These are phyloP conservation scores for Himalopsyche tibetana DNA, from an alignment of 2,888 invertebrate genomes.

Conservation along the genomic window DNA sequence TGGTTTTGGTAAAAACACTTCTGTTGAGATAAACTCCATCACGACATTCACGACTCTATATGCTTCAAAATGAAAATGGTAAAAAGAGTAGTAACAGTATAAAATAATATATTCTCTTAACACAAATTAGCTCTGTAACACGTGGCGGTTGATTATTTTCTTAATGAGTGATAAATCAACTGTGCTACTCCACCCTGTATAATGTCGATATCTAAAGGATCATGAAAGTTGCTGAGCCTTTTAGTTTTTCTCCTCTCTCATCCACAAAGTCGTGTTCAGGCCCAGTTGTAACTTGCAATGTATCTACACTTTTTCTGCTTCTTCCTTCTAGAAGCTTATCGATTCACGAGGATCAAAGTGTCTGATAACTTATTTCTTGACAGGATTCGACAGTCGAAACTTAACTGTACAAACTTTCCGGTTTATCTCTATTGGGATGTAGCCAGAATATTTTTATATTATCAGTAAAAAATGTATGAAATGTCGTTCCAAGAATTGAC, in stretches of 20 bases:
- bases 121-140: too few species aligned
- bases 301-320: slow-evolving; percentile 24
- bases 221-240: slow-evolving; percentile 15
- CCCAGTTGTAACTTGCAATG: slow-evolving; percentile 6
- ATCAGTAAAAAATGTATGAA: too few species aligned
- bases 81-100: too few species aligned
- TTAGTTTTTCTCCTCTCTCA: neutral
- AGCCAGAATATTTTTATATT: too few species aligned
- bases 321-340: slow-evolving; percentile 30
- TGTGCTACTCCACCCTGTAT: neutral
- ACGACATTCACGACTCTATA: too few species aligned
- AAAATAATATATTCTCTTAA: too few species aligned
- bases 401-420: neutral
- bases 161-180: too few species aligned
- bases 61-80: too few species aligned
- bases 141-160: too few species aligned
- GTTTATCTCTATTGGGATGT: neutral
- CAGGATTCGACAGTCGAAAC: neutral
- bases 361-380: slow-evolving; percentile 25
- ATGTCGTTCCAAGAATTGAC: too few species aligned
- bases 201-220: slow-evolving; percentile 22
- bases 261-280: slow-evolving; percentile 7
- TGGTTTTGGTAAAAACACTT: too few species aligned
- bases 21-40: too few species aligned
- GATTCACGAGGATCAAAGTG: slow-evolving; percentile 22